Evolutionary conservation across 2,888 invertebrate genomes (phyloP).

Genomic region (Gymnocheta viridis): DNA sequence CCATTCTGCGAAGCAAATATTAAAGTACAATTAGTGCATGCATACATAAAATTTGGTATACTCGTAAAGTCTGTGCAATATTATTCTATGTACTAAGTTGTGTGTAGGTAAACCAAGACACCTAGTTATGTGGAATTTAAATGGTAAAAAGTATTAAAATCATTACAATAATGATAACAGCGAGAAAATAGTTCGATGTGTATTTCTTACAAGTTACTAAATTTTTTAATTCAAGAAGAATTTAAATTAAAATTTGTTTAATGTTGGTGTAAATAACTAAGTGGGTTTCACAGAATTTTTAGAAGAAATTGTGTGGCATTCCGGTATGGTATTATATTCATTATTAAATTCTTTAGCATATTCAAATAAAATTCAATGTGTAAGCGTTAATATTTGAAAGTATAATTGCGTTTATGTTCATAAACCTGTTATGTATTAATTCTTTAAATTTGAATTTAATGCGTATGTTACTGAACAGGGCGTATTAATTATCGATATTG

Average conservation of each 20-base stretch:
- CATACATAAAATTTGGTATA: too few relatives aligned
- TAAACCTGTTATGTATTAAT: too few relatives aligned
- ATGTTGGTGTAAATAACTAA: neutral
- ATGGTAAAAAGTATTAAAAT: neutral
- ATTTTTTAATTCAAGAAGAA: neutral
- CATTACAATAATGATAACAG: neutral
- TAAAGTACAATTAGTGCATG: slow-evolving; percentile 16
- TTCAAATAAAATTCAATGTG: neutral
- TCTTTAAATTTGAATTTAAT: too few relatives aligned
- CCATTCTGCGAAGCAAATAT: neutral
- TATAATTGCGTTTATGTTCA: too few relatives aligned
- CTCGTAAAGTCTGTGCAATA: neutral
- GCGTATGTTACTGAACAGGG: too few relatives aligned
- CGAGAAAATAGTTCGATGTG: neutral
- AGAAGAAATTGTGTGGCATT: neutral
- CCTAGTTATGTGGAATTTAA: neutral
- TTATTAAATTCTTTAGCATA: neutral
- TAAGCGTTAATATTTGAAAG: neutral
- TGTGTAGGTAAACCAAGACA: neutral
- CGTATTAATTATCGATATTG: too few relatives aligned
- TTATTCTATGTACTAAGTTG: neutral
- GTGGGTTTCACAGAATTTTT: neutral
- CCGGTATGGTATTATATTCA: neutral
- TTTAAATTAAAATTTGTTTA: neutral
- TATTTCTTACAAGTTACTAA: neutral